Evolutionary conservation across 2,797 vertebrate genomes (phyloP).

Genomic region (Hydrocynus forskahlii): DNA sequence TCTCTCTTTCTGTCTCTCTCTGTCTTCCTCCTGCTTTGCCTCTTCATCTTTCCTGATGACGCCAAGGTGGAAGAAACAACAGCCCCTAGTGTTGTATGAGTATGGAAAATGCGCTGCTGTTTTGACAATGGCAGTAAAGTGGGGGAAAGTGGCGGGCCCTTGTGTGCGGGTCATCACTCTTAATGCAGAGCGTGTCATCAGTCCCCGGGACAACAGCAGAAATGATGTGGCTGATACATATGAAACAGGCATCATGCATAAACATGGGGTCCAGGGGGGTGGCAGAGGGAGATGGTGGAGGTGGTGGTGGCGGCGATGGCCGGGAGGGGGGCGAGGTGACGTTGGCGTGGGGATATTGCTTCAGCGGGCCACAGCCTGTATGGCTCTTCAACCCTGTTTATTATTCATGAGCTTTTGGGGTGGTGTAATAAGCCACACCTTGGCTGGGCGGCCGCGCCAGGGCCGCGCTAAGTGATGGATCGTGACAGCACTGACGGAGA

Average conservation of each 20-base stretch:
- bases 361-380: slow-evolving; percentile 73
- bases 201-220: slow-evolving; percentile 98
- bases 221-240: slow-evolving; percentile 98
- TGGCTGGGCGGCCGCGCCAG: slow-evolving; percentile 86
- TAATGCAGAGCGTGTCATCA: slow-evolving; percentile 99
- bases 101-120: slow-evolving; percentile 67
- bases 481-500: slow-evolving; percentile 89
- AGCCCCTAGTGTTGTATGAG: slow-evolving; percentile 49
- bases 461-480: slow-evolving; percentile 86
- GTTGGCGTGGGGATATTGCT: slow-evolving; percentile 60
- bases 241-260: slow-evolving; percentile 99
- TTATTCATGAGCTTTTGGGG: slow-evolving; percentile 91
- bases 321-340: slow-evolving; percentile 64
- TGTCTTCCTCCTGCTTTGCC: slow-evolving; percentile 22
- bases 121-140: slow-evolving; percentile 94
- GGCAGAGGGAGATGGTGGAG: slow-evolving; percentile 64
- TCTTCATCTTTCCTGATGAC: slow-evolving; percentile 33
- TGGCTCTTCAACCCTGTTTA: slow-evolving; percentile 79
- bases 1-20: slow-evolving; percentile 42
- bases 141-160: slow-evolving; percentile 85
- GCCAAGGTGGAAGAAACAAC: slow-evolving; percentile 44
- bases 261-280: slow-evolving; percentile 85
- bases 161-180: slow-evolving; percentile 98
- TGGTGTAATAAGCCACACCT: slow-evolving; percentile 95
- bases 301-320: slow-evolving; percentile 79